These are phyloP conservation scores for Apotomis betuletana DNA, from an alignment of 2,888 invertebrate species.

Conservation along the genomic window DNA sequence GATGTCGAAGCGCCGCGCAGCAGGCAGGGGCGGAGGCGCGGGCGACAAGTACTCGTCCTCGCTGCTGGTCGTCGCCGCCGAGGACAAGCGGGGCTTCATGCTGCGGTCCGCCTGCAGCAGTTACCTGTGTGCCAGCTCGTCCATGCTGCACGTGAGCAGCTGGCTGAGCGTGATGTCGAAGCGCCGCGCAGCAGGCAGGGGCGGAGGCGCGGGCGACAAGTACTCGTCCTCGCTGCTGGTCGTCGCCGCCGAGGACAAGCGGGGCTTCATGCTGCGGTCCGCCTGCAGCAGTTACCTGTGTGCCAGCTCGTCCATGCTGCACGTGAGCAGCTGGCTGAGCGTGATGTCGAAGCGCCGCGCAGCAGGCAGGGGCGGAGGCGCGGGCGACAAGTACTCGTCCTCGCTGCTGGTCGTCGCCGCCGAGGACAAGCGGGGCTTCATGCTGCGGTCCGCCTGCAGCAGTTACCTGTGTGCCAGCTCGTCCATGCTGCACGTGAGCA, in stretches of 20 bases:
- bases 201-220: constrained; percentile 85
- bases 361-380: constrained; percentile 80
- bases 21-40: constrained; percentile 80
- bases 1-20: constrained; percentile 86
- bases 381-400: constrained; percentile 88
- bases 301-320: constrained; percentile 92
- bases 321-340: constrained; percentile 90
- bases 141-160: constrained; percentile 91
- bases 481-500: constrained; percentile 91
- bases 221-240: constrained; percentile 87
- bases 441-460: too few species aligned
- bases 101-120: too few species aligned
- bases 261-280: too few species aligned
- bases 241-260: constrained; percentile 60
- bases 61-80: constrained; percentile 78
- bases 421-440: too few species aligned
- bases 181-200: constrained; percentile 77
- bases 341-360: constrained; percentile 88
- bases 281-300: constrained; percentile 68
- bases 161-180: constrained; percentile 92
- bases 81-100: too few species aligned
- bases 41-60: constrained; percentile 89
- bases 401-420: constrained; percentile 83
- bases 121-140: constrained; percentile 88
- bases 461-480: constrained; percentile 87